phyloP scores from a whole-genome alignment of 1,140 invertebrate species.

The honey bee (Apis mellifera) region Amel_HAv3.1 CM009931.2:14941501-14942000 shows the following conservation, averaged over 20 bases:
- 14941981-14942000: constrained; percentile 22
- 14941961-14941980: not conserved
- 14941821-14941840: not conserved
- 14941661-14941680: not conserved
- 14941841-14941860: too few species aligned
- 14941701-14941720: not conserved
- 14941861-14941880: not conserved
- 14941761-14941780: not conserved
- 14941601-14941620: not conserved
- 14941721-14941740: not conserved
- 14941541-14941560: not conserved
- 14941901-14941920: constrained; percentile 25
- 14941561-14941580: not conserved
- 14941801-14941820: not conserved
- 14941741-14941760: not conserved
- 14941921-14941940: not conserved
- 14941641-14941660: not conserved
- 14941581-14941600: not conserved
- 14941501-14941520: not conserved
- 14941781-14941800: not conserved
- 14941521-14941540: too few species aligned
- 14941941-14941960: not conserved
- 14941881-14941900: not conserved
- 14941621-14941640: not conserved
- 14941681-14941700: too few species aligned